These are phyloP conservation scores for Petrocephalus zakoni DNA, from an alignment of 2,113 vertebrate genomes.

Conservation along the genomic window DNA sequence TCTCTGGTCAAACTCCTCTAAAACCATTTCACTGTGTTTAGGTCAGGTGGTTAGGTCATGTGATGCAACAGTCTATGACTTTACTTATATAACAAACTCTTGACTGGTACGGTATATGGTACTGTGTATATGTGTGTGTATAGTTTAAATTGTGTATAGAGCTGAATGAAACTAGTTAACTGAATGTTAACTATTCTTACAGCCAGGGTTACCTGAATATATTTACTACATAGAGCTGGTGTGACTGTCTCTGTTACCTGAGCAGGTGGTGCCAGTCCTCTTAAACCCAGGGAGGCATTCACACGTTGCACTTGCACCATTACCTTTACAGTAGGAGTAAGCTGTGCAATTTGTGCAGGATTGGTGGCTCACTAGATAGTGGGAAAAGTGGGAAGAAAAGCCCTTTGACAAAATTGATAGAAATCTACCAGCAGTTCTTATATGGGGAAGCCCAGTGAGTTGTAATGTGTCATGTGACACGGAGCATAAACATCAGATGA, in stretches of 20 bases:
- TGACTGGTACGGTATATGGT: too few relatives aligned
- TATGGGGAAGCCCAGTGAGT: not conserved
- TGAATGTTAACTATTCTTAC: not conserved
- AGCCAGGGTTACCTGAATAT: not conserved
- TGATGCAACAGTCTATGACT: too few relatives aligned
- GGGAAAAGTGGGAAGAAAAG: not conserved
- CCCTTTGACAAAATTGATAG: not conserved
- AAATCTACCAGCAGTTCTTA: not conserved
- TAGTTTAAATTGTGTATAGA: too few relatives aligned
- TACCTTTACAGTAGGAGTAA: constrained; percentile 67
- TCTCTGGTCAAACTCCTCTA: too few relatives aligned
- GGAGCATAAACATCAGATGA: not conserved
- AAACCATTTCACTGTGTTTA: too few relatives aligned
- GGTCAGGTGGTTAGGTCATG: too few relatives aligned
- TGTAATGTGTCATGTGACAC: not conserved
- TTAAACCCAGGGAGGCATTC: constrained; percentile 71
- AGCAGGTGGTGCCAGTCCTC: constrained; percentile 41
- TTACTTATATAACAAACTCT: too few relatives aligned
- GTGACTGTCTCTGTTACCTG: constrained; percentile 39
- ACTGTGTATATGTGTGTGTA: too few relatives aligned
- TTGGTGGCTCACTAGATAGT: constrained; percentile 51
- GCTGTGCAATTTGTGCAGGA: constrained; percentile 64
- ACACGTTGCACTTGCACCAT: constrained; percentile 46
- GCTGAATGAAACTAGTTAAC: too few relatives aligned
- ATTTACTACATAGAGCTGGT: not conserved